Conservation (phyloP, 2,797 vertebrate species). For the Carcharodon carcharias region DNA sequence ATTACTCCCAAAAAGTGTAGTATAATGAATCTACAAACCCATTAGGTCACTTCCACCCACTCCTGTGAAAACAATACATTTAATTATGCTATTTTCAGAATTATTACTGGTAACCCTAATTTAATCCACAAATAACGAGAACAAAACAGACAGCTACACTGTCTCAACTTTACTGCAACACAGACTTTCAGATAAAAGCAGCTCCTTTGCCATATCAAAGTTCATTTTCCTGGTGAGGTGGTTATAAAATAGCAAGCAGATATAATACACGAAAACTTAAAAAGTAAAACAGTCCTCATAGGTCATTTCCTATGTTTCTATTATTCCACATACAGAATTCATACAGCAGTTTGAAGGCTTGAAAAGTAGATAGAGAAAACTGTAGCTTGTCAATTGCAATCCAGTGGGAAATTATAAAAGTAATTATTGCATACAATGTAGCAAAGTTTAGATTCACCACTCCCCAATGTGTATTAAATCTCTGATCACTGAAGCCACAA, state of each 20-base stretch:
- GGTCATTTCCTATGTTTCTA: slow-evolving; percentile 23
- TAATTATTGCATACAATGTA: neutral
- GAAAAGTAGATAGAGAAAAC: neutral
- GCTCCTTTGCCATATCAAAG: neutral
- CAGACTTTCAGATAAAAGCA: neutral
- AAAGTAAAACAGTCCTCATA: neutral
- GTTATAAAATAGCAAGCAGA: neutral
- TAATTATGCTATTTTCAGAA: neutral
- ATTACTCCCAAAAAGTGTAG: neutral
- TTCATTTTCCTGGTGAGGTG: neutral
- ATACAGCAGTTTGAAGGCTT: neutral
- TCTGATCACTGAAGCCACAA: neutral
- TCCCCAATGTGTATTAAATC: neutral
- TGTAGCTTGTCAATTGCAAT: neutral
- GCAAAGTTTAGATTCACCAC: neutral
- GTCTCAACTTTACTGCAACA: neutral
- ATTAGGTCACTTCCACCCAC: neutral
- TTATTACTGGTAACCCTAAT: neutral
- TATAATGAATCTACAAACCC: neutral
- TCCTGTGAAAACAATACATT: neutral
- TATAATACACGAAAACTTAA: neutral
- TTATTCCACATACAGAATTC: neutral
- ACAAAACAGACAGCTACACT: neutral
- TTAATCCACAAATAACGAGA: neutral
- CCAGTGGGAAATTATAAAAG: slow-evolving; percentile 19